These are phyloP conservation scores for Microtus oregoni DNA, from an alignment of 2,113 vertebrate genomes.

Conservation along the genomic window DNA sequence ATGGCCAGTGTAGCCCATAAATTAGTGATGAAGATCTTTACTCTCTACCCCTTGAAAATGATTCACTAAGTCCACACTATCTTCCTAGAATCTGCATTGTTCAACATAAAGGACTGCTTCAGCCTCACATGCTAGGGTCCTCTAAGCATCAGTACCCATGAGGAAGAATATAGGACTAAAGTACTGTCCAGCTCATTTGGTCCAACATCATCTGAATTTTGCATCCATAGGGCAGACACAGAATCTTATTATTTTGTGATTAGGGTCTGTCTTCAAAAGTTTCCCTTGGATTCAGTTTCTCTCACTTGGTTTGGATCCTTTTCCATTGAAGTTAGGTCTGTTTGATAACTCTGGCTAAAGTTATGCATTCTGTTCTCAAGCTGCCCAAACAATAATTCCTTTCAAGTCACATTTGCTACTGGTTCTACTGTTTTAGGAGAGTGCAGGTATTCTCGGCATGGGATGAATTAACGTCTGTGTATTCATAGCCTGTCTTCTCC, in stretches of 20 bases:
- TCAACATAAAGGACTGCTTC: not conserved
- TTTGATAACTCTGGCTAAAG: not conserved
- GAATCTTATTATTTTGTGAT: not conserved
- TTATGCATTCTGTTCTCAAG: conserved; percentile 2
- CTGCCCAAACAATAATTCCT: not conserved
- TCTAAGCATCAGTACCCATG: not conserved
- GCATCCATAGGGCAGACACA: not conserved
- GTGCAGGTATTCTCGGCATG: not conserved
- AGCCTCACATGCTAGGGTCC: not conserved
- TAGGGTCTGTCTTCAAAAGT: not conserved
- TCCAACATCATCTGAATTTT: not conserved
- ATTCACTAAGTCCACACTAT: not conserved
- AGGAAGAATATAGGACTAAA: not conserved
- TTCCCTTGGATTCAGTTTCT: not conserved
- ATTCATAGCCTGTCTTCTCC: not conserved
- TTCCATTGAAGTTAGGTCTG: not conserved
- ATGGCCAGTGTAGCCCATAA: not conserved
- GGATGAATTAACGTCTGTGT: not conserved
- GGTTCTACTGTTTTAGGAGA: not conserved
- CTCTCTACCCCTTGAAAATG: not conserved
- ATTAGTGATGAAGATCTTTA: not conserved
- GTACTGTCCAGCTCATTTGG: not conserved
- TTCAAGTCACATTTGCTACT: not conserved
- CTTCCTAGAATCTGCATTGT: not conserved
- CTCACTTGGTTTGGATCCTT: not conserved